Percentiles rank a stretch among this genome's conserved stretches.
phyloP scores from a whole-genome alignment of 2,888 invertebrate genomes.

The Dicranocentrus wangi region DNA sequence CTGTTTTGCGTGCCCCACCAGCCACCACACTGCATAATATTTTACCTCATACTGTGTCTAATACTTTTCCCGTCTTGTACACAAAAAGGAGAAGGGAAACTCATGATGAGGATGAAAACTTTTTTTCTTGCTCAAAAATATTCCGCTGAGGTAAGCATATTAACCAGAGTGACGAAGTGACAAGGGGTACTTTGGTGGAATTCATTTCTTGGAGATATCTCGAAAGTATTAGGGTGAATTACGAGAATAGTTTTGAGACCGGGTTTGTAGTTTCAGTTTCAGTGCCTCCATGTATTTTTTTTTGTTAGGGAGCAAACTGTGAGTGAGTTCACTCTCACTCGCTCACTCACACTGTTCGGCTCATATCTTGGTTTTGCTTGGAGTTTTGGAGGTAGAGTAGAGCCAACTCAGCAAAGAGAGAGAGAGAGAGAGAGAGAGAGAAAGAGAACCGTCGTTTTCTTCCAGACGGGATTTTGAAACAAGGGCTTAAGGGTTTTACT shows the following conservation, averaged over 20 bases:
- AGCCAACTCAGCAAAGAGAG: conserved; percentile 13
- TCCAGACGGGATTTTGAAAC: conserved; percentile 62
- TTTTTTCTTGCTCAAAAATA: conserved; percentile 44
- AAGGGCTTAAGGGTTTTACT: conserved; percentile 63
- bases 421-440: too few species aligned
- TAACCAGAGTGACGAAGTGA: conserved; percentile 61
- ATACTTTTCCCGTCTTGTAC: conserved; percentile 25
- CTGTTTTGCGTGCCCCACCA: not conserved
- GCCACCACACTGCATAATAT: not conserved
- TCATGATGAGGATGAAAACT: conserved; percentile 52
- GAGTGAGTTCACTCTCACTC: too few species aligned
- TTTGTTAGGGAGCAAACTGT: too few species aligned
- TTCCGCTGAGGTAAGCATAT: conserved; percentile 53
- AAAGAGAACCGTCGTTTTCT: too few species aligned
- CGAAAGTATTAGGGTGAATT: conserved; percentile 58
- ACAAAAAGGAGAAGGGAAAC: conserved; percentile 23
- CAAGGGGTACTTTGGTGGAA: conserved; percentile 61
- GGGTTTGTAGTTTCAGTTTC: too few species aligned
- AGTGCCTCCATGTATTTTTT: too few species aligned
- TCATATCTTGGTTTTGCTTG: too few species aligned
- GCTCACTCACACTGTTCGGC: too few species aligned
- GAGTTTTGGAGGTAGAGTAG: too few species aligned
- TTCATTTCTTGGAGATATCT: conserved; percentile 55
- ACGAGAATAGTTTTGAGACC: conserved; percentile 54
- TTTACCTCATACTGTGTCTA: too few species aligned